Evolutionary conservation across 53 echinoderm and acorn worm species (phyloP).

Genomic region (Henricia sp.): DNA sequence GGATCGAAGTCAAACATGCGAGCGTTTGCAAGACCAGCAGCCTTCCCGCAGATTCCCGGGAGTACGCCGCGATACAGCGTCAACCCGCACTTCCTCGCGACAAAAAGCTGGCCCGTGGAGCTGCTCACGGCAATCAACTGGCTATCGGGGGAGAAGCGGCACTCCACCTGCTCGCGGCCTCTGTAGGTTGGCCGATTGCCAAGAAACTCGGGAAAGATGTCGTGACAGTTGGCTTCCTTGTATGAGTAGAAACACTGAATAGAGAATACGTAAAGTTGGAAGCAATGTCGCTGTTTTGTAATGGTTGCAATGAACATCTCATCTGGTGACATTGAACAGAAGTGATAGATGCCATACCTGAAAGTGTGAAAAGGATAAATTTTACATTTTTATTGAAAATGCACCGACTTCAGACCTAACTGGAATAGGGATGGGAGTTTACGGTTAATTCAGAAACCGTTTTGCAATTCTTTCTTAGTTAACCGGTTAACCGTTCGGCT

Average conservation of each 20-base stretch:
- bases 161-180: conserved; percentile 68
- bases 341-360: conserved; percentile 81
- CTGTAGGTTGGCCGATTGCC: conserved; percentile 44
- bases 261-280: conserved; percentile 87
- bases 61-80: conserved; percentile 72
- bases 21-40: conserved; percentile 64
- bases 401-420: too few species aligned
- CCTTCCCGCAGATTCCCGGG: conserved; percentile 73
- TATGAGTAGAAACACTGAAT: conserved; percentile 83
- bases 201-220: conserved; percentile 81
- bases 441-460: too few species aligned
- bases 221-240: conserved; percentile 78
- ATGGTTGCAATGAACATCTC: conserved; percentile 82
- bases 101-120: conserved; percentile 82
- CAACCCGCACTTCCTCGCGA: conserved; percentile 76
- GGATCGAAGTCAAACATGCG: conserved; percentile 92
- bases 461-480: too few species aligned
- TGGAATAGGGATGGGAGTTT: too few species aligned
- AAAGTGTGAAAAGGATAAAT: neutral
- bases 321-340: conserved; percentile 86
- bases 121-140: conserved; percentile 87
- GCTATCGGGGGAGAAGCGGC: conserved; percentile 90
- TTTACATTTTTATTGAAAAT: neutral
- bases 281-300: conserved; percentile 72
- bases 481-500: too few species aligned